phyloP scores from a whole-genome alignment of 2,888 invertebrate genomes.

The Parnassius orleans region DNA sequence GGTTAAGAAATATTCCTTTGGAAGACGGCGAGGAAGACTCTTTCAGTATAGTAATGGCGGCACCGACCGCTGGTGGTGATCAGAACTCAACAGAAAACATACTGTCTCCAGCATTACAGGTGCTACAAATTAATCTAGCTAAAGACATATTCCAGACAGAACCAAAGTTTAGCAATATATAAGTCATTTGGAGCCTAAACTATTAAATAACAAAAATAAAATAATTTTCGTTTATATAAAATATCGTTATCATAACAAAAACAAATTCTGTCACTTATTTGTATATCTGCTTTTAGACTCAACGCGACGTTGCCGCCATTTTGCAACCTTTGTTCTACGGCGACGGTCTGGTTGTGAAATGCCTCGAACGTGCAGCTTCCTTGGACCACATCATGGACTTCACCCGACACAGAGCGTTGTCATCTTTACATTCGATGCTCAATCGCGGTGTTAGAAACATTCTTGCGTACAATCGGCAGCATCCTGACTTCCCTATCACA shows the following conservation, averaged over 20 bases:
- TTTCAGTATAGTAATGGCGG: conserved; percentile 81
- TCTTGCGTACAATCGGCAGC: conserved; percentile 94
- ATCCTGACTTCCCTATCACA: conserved; percentile 96
- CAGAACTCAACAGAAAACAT: conserved; percentile 86
- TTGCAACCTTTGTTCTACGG: conserved; percentile 93
- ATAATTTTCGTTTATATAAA: background rate
- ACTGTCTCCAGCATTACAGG: conserved; percentile 90
- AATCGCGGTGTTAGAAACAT: conserved; percentile 97
- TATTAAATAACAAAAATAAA: too few relatives aligned
- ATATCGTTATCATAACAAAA: too few relatives aligned
- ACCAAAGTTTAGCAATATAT: background rate
- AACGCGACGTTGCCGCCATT: conserved; percentile 92
- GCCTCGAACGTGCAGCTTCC: conserved; percentile 93
- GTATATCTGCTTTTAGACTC: conserved; percentile 79
- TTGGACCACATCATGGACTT: conserved; percentile 99
- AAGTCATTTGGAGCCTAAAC: background rate
- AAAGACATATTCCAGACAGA: too few relatives aligned
- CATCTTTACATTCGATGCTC: conserved; percentile 98
- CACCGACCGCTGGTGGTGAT: conserved; percentile 79
- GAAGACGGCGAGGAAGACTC: conserved; percentile 94
- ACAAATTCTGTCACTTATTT: background rate
- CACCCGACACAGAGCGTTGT: conserved; percentile 96
- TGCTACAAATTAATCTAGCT: conserved; percentile 39
- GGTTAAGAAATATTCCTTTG: conserved; percentile 91
- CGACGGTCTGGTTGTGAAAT: conserved; percentile 95